Evolutionary conservation across 2,888 invertebrate genomes (phyloP), one percentile per base, ranked within the genome.

Genomic region (Luperina testacea): DNA sequence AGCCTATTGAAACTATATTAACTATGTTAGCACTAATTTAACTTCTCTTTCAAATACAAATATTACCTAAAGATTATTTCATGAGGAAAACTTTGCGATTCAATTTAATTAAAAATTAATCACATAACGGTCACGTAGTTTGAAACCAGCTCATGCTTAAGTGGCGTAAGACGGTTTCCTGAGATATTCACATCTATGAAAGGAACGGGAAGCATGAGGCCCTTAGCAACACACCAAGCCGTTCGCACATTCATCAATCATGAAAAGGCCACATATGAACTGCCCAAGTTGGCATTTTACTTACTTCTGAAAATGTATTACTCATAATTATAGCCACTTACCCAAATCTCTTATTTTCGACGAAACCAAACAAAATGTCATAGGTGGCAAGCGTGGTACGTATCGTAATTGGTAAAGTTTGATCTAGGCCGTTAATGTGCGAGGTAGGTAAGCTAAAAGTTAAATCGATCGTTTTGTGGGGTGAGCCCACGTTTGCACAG

Each of bases 331-430:
- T 82, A 71, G 42, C 68, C 74, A 67, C 67, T 71, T 73, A 77
- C n/a, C 20, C n/a, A n/a, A 71, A 68, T 69, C 48, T 78, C 68
- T 65, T 78, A 74, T 69, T 83, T 72, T 27, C 11, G 13, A n/a
- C 5, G 24, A 20, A 86, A 67, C 38, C 53, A 63, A 72, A 38
- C 24, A 53, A 86, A 75, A 53, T 61, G 7, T 13, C 72, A 57
- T 76, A 73, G 69, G n/a, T 75, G 59, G 53, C 69, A 57, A 78
- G 51, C 59, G 59, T 61, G 76, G 86, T 81, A 84, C 86, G 86
- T 91, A 91, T 90, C 90, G 86, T 92, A 91, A 93, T 93, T 91
- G 90, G 90, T 89, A 91, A 91, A 93, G 86, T 83, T 92, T 90
- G 88, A 92, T 92, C 91, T 92, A 92, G 91, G 90, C 90, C 91